These are phyloP conservation scores for Cistogaster globosa DNA, from an alignment of 2,888 invertebrate genomes.

Conservation along the genomic window DNA sequence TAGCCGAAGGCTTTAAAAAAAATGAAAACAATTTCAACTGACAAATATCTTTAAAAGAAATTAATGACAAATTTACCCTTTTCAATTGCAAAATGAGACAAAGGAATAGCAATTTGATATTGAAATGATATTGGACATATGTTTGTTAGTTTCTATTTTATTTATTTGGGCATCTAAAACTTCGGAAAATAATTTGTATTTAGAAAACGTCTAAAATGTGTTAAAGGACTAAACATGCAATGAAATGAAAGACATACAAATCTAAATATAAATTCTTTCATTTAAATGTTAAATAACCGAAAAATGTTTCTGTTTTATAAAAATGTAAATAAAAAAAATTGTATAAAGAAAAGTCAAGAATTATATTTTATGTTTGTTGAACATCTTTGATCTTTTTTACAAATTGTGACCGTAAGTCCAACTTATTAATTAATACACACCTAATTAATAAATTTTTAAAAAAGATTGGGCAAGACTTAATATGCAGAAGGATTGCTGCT, in stretches of 20 bases:
- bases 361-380: too few relatives aligned
- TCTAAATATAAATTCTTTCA: background rate
- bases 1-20: conserved; percentile 16
- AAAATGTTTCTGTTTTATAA: too few relatives aligned
- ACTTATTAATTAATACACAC: too few relatives aligned
- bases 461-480: too few relatives aligned
- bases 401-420: too few relatives aligned
- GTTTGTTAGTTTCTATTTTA: background rate
- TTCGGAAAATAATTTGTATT: background rate
- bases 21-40: conserved; percentile 29
- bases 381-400: too few relatives aligned
- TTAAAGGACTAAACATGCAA: background rate
- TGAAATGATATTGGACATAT: conserved; percentile 35
- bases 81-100: conserved; percentile 49
- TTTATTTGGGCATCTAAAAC: background rate
- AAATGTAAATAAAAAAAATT: too few relatives aligned
- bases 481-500: too few relatives aligned
- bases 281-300: too few relatives aligned
- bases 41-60: conserved; percentile 45
- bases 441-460: too few relatives aligned
- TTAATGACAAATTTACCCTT: conserved; percentile 57
- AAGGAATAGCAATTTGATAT: conserved; percentile 2
- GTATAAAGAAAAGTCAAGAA: too few relatives aligned
- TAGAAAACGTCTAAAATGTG: conserved; percentile 4
- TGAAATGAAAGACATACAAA: background rate